A percentile compares a stretch with the other conserved stretches of the same genome.
phyloP scores from a whole-genome alignment of 2,797 vertebrate species.

The Semotilus atromaculatus region DNA sequence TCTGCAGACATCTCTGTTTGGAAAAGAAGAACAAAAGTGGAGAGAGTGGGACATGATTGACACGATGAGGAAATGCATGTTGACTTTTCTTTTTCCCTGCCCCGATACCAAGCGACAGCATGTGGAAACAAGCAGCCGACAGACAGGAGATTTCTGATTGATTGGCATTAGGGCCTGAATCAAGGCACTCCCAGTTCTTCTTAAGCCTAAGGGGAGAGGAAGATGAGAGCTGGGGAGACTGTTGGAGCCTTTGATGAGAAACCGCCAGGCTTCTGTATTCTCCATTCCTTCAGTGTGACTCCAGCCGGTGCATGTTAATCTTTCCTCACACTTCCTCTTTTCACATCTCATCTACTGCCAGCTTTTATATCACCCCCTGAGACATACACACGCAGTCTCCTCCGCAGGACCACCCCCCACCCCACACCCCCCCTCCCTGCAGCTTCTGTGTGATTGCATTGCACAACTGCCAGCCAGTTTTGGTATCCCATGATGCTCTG shows the following conservation, averaged over 20 bases:
- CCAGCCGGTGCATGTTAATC: constrained; percentile 56
- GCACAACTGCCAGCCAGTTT: constrained; percentile 15
- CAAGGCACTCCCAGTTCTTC: constrained; percentile 10
- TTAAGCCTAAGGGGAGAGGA: constrained; percentile 9
- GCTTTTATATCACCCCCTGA: constrained; percentile 47
- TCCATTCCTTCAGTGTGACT: constrained; percentile 44
- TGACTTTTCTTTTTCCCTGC: background rate
- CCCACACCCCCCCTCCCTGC: background rate
- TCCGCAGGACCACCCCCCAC: background rate
- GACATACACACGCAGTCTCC: constrained; percentile 21
- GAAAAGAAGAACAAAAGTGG: background rate
- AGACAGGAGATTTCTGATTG: constrained; percentile 25
- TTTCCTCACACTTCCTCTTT: constrained; percentile 50
- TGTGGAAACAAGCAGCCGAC: constrained; percentile 13
- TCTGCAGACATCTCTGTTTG: background rate
- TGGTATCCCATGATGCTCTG: constrained; percentile 33
- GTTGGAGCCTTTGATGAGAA: constrained; percentile 47
- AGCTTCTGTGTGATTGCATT: constrained; percentile 40
- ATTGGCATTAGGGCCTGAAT: constrained; percentile 19
- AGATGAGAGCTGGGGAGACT: constrained; percentile 24
- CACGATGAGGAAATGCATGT: background rate
- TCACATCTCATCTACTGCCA: constrained; percentile 63
- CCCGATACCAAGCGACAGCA: constrained; percentile 27
- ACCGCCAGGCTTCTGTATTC: constrained; percentile 48
- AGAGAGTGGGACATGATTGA: background rate